Evolutionary conservation across 1,140 invertebrate species (phyloP), one percentile per base, ranked within the genome.

Genomic region (Physella acuta): DNA sequence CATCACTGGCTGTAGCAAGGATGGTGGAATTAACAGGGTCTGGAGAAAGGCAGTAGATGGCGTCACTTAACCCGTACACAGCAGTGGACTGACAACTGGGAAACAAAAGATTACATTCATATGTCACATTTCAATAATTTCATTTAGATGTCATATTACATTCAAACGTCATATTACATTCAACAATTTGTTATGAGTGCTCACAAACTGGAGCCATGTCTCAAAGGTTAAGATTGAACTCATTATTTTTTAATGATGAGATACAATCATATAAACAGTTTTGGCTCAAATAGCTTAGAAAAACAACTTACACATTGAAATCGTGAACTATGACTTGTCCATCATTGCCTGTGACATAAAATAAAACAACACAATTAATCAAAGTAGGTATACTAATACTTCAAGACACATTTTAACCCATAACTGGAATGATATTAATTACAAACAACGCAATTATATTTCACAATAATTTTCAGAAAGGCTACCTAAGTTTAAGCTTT

Each of bases 271-370:
- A 28, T 20, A 59, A 39, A 20, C 24, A 17, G 5, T 17, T 16
- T n/a, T 14, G 34, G 28, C 4, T 24, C 2, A n/a, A 36, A 17
- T 11, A 36, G 39, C 34, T n/a, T 62, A 62, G 1, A 28, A 59
- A 59, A 37, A 28, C 1, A 53, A 83, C 88, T 89, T 88, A 93
- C 91, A 91, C 93, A 81, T 82, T 77, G 62, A 91, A 84, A 85
- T 94, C 92, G 83, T 95, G 93, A n/a, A 93, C 89, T 68, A 94
- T 91, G 52, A 96, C 93, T 87, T 94, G 90, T 81, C 95, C 93
- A 87, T 97, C 95, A 87, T 97, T 97, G 60, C 94, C 85, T 85
- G 64, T 55, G 83, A 80, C 53, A 69, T 67, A 59, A 62, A 53
- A 8, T 44, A 64, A 68, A 3, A 61, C 53, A 14, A 11, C 5